phyloP scores from a whole-genome alignment of 2,888 invertebrate genomes.

The Callosobruchus maculatus region DNA sequence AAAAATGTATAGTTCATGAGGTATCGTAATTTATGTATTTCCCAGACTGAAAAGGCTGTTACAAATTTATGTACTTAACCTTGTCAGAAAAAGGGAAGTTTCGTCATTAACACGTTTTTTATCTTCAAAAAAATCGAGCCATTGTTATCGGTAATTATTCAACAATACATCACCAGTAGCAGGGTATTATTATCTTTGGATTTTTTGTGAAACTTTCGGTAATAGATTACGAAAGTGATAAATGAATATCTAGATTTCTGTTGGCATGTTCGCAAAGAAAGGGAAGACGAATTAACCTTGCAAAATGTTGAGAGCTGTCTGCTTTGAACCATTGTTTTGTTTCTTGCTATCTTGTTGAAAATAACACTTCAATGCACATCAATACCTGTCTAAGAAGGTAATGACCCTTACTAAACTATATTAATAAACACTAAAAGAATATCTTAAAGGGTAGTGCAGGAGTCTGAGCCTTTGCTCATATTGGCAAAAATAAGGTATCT shows the following conservation, averaged over 20 bases:
- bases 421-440: too few species aligned
- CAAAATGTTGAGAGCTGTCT: too few species aligned
- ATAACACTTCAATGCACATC: too few species aligned
- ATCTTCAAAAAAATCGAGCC: constrained; percentile 20
- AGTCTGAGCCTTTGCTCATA: too few species aligned
- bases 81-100: constrained; percentile 22
- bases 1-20: neutral
- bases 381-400: too few species aligned
- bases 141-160: constrained; percentile 24
- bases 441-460: too few species aligned
- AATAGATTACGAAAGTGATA: neutral
- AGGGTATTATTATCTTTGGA: neutral
- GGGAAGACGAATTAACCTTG: too few species aligned
- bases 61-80: constrained; percentile 22
- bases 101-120: constrained; percentile 8
- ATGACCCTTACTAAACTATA: too few species aligned
- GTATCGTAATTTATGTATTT: neutral
- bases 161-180: constrained; percentile 3
- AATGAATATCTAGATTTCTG: neutral
- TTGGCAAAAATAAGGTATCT: too few species aligned
- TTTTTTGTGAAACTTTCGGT: neutral
- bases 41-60: neutral
- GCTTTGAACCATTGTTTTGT: too few species aligned
- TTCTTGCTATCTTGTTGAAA: too few species aligned
- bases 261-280: too few species aligned